Percentiles rank a stretch among this genome's conserved stretches.
Evolutionary conservation across 2,888 invertebrate genomes (phyloP).

Genomic region (Cremastobaeus sp.): DNA sequence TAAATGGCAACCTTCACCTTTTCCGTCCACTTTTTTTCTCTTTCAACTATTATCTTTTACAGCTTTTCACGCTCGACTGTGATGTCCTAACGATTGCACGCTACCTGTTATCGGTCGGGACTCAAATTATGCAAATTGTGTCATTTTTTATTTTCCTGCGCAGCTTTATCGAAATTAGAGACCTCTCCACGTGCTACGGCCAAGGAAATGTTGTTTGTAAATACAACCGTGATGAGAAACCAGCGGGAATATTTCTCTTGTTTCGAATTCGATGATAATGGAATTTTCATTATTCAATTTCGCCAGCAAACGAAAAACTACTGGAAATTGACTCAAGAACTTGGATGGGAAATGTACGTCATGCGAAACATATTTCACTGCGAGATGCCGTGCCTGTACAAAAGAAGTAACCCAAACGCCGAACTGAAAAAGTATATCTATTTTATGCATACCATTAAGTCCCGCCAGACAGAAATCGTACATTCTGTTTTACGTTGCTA

Average conservation of each 20-base stretch:
- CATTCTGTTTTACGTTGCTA: constrained; percentile 14
- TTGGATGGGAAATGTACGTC: too few species aligned
- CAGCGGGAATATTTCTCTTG: not conserved
- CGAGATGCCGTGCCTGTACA: too few species aligned
- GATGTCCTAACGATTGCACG: constrained; percentile 10
- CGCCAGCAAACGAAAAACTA: too few species aligned
- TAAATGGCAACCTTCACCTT: constrained; percentile 38
- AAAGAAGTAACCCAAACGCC: too few species aligned
- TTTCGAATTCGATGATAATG: too few species aligned
- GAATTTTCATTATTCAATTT: too few species aligned
- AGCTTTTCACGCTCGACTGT: constrained; percentile 3
- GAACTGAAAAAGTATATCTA: too few species aligned
- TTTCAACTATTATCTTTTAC: constrained; percentile 2
- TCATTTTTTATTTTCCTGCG: constrained; percentile 10
- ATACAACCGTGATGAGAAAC: constrained; percentile 2
- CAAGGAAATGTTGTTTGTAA: constrained; percentile 15
- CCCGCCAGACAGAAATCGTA: constrained; percentile 5
- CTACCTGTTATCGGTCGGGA: constrained; percentile 12
- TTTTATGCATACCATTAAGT: not conserved
- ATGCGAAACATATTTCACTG: too few species aligned
- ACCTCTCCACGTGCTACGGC: not conserved
- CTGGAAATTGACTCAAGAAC: too few species aligned
- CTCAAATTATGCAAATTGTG: constrained; percentile 27
- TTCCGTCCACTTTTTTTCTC: constrained; percentile 2
- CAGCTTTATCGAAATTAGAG: not conserved